Evolutionary conservation across 2,113 vertebrate species (phyloP).

Genomic region (Bothrops jararaca): DNA sequence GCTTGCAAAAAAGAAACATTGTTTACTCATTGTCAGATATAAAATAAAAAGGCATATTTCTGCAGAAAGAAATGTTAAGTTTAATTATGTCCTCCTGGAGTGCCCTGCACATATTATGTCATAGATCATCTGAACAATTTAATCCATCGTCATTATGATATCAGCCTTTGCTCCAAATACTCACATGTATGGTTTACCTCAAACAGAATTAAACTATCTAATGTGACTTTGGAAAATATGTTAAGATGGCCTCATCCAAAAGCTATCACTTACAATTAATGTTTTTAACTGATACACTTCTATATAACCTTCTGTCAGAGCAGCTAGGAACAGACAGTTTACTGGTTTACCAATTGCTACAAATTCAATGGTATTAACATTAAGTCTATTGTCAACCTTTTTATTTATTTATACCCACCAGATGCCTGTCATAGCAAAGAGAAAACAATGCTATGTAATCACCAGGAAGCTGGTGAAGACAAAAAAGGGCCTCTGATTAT

Average conservation of each 20-base stretch:
- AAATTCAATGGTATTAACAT: slow-evolving; percentile 45
- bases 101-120: background rate
- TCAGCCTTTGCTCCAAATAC: slow-evolving; percentile 18
- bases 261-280: slow-evolving; percentile 48
- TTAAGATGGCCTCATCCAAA: slow-evolving; percentile 32
- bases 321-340: slow-evolving; percentile 51
- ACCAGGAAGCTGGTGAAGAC: slow-evolving; percentile 58
- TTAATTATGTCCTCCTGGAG: background rate
- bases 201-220: slow-evolving; percentile 37
- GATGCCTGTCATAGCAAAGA: slow-evolving; percentile 74
- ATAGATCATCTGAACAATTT: background rate
- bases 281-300: slow-evolving; percentile 62
- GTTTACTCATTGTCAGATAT: background rate
- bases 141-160: slow-evolving; percentile 11
- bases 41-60: background rate
- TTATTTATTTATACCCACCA: slow-evolving; percentile 81
- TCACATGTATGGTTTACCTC: background rate
- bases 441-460: slow-evolving; percentile 63
- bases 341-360: slow-evolving; percentile 73
- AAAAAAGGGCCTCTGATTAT: slow-evolving; percentile 63
- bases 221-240: slow-evolving; percentile 45
- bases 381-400: slow-evolving; percentile 69
- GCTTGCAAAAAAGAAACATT: background rate
- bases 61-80: background rate
- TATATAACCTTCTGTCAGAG: slow-evolving; percentile 49